A percentile compares a stretch with the other conserved stretches of the same genome.
phyloP scores from a whole-genome alignment of 2,113 vertebrate genomes.

The Mirza zaza region DNA sequence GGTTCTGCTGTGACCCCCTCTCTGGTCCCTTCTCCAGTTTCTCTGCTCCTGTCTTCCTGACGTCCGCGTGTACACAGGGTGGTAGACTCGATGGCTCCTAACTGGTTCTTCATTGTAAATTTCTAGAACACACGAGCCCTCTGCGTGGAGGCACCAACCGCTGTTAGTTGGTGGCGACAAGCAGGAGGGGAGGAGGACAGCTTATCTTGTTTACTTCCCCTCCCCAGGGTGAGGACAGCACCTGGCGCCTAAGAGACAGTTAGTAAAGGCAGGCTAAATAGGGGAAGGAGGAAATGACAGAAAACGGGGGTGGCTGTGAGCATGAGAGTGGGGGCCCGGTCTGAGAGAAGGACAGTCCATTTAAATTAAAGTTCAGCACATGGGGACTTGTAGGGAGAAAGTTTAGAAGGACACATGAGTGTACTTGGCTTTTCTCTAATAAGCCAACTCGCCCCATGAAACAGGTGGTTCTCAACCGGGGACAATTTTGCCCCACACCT shows the following conservation, averaged over 20 bases:
- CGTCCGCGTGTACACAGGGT: accelerated
- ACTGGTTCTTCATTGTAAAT: neutral
- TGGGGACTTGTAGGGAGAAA: neutral
- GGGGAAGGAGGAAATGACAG: neutral
- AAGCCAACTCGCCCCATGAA: neutral
- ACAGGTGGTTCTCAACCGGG: neutral
- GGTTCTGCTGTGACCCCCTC: neutral
- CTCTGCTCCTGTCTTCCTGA: neutral
- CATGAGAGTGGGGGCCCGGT: accelerated
- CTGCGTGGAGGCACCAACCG: accelerated
- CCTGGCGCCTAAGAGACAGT: neutral
- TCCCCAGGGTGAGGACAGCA: neutral
- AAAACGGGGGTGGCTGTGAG: accelerated
- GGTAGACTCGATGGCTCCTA: accelerated
- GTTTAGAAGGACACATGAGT: neutral
- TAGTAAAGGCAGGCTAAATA: neutral
- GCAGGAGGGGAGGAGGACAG: neutral
- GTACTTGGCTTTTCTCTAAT: neutral
- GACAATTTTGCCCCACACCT: neutral
- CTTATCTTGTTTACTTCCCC: neutral
- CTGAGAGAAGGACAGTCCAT: neutral
- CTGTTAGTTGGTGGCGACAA: neutral
- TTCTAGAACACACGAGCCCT: neutral
- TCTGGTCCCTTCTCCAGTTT: neutral
- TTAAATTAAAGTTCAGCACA: neutral